Evolutionary conservation across 2,888 invertebrate species (phyloP).

Genomic region (Dysmachus trigonus): DNA sequence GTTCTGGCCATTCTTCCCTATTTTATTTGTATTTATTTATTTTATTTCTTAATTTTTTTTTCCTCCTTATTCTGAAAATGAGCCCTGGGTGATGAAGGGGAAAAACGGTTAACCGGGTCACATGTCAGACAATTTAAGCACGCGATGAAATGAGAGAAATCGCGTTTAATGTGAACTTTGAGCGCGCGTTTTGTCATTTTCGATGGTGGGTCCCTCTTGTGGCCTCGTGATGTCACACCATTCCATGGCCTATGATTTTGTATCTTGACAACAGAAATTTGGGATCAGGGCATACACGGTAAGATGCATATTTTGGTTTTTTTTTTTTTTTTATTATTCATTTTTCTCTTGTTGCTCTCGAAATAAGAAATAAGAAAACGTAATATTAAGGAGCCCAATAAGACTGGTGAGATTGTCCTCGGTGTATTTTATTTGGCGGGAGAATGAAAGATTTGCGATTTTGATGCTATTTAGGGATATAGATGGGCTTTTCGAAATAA

Average conservation of each 20-base stretch:
- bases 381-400: background rate
- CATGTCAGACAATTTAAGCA: constrained; percentile 38
- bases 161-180: constrained; percentile 36
- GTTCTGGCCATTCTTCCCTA: background rate
- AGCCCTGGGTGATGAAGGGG: constrained; percentile 1
- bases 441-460: constrained; percentile 30
- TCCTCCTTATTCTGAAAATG: background rate
- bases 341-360: background rate
- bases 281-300: background rate
- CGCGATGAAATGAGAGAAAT: constrained; percentile 37
- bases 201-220: background rate
- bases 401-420: background rate
- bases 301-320: background rate
- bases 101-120: constrained; percentile 29
- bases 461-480: constrained; percentile 19
- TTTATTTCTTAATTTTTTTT: background rate
- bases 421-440: background rate
- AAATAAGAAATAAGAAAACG: background rate
- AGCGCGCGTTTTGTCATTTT: constrained; percentile 26
- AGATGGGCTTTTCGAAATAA: background rate
- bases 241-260: background rate
- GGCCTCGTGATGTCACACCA: background rate
- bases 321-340: background rate
- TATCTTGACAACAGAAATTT: background rate
- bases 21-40: background rate